Evolutionary conservation across 2,888 invertebrate genomes (phyloP).

Genomic region (Oegoconia quadripuncta): DNA sequence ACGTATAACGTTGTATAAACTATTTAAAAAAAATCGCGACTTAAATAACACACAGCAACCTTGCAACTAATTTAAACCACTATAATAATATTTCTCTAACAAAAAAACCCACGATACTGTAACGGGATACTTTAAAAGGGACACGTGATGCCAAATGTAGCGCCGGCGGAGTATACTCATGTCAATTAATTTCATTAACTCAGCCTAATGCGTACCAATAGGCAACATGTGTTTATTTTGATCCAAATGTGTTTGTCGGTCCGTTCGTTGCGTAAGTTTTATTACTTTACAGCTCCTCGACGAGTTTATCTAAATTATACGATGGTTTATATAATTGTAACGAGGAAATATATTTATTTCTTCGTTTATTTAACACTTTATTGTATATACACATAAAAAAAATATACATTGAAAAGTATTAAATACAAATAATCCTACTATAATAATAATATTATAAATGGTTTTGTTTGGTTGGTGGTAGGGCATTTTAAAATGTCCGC

Average conservation of each 20-base stretch:
- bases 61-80: constrained; percentile 6
- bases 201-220: constrained; percentile 46
- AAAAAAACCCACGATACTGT: constrained; percentile 24
- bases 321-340: constrained; percentile 1
- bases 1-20: no score
- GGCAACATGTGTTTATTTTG: constrained; percentile 51
- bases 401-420: no score
- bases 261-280: constrained; percentile 41
- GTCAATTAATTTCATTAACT: constrained; percentile 66
- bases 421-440: no score
- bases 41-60: neutral
- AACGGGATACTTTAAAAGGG: constrained; percentile 54
- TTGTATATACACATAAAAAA: no score
- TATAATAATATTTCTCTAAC: neutral
- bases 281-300: constrained; percentile 31
- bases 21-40: neutral
- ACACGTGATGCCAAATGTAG: constrained; percentile 25
- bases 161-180: constrained; percentile 28
- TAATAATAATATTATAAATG: no score
- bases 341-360: no score
- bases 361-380: no score
- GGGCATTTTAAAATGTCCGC: no score
- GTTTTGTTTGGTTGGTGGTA: no score
- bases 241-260: constrained; percentile 27
- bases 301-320: constrained; percentile 26